Evolutionary conservation across 2,888 invertebrate genomes (phyloP), one percentile per base, ranked within the genome.

Genomic region (Hirtodrosophila alboralis): DNA sequence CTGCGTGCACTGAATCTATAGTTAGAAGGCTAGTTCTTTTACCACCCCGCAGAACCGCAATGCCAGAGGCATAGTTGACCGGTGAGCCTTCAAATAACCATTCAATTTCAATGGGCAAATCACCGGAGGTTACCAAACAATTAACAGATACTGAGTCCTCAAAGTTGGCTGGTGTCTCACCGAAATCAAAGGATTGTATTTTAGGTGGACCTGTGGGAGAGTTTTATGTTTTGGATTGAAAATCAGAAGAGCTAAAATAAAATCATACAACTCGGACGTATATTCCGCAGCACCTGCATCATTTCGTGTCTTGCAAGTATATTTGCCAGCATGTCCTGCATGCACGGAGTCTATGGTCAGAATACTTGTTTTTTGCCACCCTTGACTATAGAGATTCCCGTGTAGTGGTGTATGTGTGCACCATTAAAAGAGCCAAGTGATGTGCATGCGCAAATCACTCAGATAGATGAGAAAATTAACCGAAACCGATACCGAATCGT

Each of bases 151-250:
- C 93, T 77, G 94, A 93, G 88, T 95, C 94, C 65, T 94, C 94
- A 75, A 93, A 93, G 89, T 93, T 94, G 75, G 94, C 92, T 47
- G 94, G 93, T 66, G 93, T 92, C 73, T 94, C 94, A 79, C 95
- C 95, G 88, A 96, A 95, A 75, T 93, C 91, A 90, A 96, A 96
- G 67, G 95, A 94, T 86, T 93, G 93, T 88, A 95, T 93, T 91
- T 95, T 94, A 66, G 95, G 96, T 87, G 94, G 92, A 92, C 94
- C 96, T 95, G 53, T 6, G 2, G n/a, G 10, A 14, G 10, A 21
- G n/a, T 44, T n/a, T 23, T 47, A 9, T n/a, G 41, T 14, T 12
- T 14, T 6, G 10, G 43, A 30, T 31, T 31, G 28, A 37, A 43
- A 78, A 59, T 16, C 28, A 51, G 31, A 60, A 66, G 38, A 27